Percentiles rank a stretch among this genome's conserved stretches.
Evolutionary conservation across 2,113 vertebrate genomes (phyloP).

Genomic region (Phaetusa simplex): DNA sequence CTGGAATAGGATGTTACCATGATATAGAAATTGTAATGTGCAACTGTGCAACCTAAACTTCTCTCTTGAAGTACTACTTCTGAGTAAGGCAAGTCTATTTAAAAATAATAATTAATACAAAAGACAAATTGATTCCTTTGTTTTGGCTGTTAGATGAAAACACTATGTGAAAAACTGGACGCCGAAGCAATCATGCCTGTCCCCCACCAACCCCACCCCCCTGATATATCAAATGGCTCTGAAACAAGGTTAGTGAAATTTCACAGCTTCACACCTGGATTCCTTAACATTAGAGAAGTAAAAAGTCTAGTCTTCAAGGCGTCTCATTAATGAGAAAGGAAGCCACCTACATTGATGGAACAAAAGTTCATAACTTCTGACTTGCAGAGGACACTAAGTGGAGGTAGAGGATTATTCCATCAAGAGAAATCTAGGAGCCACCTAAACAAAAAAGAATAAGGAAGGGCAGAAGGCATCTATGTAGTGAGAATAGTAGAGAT

Average conservation of each 20-base stretch:
- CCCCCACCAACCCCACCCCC: accelerated
- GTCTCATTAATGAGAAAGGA: not conserved
- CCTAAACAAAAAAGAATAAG: not conserved
- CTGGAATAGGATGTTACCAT: not conserved
- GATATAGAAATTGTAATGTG: not conserved
- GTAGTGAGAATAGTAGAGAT: not conserved
- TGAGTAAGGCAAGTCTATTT: not conserved
- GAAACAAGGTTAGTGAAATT: not conserved
- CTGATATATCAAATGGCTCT: not conserved
- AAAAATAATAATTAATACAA: not conserved
- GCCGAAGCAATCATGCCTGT: not conserved
- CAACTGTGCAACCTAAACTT: not conserved
- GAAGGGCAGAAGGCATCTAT: not conserved
- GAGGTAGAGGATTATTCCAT: not conserved
- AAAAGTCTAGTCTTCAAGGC: not conserved
- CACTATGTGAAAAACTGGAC: not conserved
- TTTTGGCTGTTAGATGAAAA: not conserved
- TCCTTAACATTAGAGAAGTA: not conserved
- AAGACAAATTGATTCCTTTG: not conserved
- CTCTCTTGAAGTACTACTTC: not conserved
- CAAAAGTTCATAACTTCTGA: not conserved
- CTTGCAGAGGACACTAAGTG: not conserved
- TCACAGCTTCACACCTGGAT: not conserved
- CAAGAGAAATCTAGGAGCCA: not conserved
- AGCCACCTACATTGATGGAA: not conserved